Evolutionary conservation across 30 jellyfish, hydroid and myxozoan species (phyloP), one percentile per base, ranked within the genome.

Genomic region (Aurelia coerulea): DNA sequence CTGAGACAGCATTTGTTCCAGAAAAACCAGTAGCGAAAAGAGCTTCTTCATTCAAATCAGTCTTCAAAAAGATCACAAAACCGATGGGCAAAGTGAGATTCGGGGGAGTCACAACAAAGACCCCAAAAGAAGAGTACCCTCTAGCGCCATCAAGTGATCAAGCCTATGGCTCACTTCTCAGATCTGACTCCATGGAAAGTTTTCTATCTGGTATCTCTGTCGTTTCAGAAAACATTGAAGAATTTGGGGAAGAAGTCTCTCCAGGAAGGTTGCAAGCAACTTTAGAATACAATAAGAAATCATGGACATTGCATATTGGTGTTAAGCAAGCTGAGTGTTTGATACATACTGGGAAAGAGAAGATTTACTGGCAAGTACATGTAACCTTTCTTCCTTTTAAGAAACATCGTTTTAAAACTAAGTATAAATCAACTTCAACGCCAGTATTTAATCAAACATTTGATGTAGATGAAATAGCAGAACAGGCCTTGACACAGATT

Each of bases 331-430:
- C 97, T 1, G 95, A 95, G 32, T 95, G 97, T 75, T 81, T 95
- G 78, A 41, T 95, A 46, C 81, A 95, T 37, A 95, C 97, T 23
- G 89, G 81, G 33, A 85, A 82, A 42, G 97, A 86, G 39, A 90
- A 85, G 69, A 75, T 95, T 67, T 95, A 95, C 65, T 95, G 99
- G 99, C 99, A 95, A 77, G 99, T 86, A 14, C 99, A 95, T 80
- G 83, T 86, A 18, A 85, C 99, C 1, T 67, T 95, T 65, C 70
- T 95, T 63, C 99, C 99, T 31, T 95, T 95, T 78, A 95, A 95
- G 65, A 95, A 95, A 78, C 97, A 95, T 59, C 85, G 97, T 16
- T 95, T 84, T 76, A 95, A 95, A 65, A 88, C 99, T 9, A 85
- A 84, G 64, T 95, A 95, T 86, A 95, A 95, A 49, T 89, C 99